A percentile compares a stretch with the other conserved stretches of the same genome.
Conservation (phyloP, 2,797 vertebrate genomes). For the Siniperca obscura region DNA sequence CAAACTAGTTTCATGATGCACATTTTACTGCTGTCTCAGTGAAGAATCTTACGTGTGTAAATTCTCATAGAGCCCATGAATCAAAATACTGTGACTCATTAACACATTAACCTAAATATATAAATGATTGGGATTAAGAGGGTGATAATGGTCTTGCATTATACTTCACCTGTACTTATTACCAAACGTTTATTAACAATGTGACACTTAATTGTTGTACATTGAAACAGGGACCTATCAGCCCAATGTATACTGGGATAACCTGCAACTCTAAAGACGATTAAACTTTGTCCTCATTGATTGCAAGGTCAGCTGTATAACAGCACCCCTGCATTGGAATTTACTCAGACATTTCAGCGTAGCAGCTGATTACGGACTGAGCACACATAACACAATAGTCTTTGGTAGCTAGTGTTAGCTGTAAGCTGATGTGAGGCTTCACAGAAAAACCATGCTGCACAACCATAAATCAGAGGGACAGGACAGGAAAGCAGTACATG, state of each 20-base stretch:
- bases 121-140: neutral
- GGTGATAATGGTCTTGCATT: neutral
- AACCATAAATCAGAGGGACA: no score
- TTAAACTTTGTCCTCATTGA: neutral
- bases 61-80: conserved; percentile 25
- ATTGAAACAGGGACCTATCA: neutral
- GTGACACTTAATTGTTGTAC: neutral
- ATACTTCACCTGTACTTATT: neutral
- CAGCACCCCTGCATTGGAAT: neutral
- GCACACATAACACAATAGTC: neutral
- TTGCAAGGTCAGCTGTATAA: neutral
- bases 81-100: conserved; percentile 8
- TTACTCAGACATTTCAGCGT: neutral
- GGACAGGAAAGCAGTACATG: no score
- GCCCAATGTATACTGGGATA: neutral
- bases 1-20: conserved; percentile 59
- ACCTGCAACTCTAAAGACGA: neutral
- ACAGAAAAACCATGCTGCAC: no score
- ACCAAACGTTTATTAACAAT: neutral
- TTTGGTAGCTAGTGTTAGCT: no score
- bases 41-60: conserved; percentile 35
- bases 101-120: neutral
- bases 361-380: neutral
- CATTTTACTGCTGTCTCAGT: conserved; percentile 46
- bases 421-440: no score